These are phyloP conservation scores for Brenthis daphne DNA, from an alignment of 2,888 invertebrate genomes.

Conservation along the genomic window DNA sequence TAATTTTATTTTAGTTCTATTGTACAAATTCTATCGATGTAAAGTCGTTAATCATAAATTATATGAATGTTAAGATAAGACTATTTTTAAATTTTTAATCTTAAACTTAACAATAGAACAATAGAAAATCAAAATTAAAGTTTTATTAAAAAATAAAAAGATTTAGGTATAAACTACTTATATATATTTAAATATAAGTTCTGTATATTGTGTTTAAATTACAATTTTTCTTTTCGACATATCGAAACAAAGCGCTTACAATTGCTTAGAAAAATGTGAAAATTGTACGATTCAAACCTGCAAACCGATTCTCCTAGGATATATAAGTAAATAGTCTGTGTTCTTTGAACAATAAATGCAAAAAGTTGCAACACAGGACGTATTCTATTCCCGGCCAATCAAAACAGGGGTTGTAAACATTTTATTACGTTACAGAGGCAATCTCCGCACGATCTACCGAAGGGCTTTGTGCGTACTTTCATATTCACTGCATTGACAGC, in stretches of 20 bases:
- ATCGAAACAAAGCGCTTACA: background rate
- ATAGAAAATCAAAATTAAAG: too few relatives aligned
- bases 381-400: conserved; percentile 32
- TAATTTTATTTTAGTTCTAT: too few relatives aligned
- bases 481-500: conserved; percentile 65
- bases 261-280: conserved; percentile 7
- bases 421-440: conserved; percentile 52
- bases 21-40: too few relatives aligned
- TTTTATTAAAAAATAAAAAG: too few relatives aligned
- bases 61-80: too few relatives aligned
- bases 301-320: conserved; percentile 10
- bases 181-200: too few relatives aligned
- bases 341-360: conserved; percentile 22
- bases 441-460: conserved; percentile 59
- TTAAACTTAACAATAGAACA: too few relatives aligned
- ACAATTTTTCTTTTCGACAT: background rate
- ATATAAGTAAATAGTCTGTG: conserved; percentile 22
- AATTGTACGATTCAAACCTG: conserved; percentile 3
- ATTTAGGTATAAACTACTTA: too few relatives aligned
- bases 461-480: conserved; percentile 61
- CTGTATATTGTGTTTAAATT: too few relatives aligned
- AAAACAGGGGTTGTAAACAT: conserved; percentile 45
- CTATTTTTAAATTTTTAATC: too few relatives aligned
- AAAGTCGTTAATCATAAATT: too few relatives aligned
- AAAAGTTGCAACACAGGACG: conserved; percentile 20